Evolutionary conservation across 2,888 invertebrate genomes (phyloP).

Genomic region (Drosophila limbata): DNA sequence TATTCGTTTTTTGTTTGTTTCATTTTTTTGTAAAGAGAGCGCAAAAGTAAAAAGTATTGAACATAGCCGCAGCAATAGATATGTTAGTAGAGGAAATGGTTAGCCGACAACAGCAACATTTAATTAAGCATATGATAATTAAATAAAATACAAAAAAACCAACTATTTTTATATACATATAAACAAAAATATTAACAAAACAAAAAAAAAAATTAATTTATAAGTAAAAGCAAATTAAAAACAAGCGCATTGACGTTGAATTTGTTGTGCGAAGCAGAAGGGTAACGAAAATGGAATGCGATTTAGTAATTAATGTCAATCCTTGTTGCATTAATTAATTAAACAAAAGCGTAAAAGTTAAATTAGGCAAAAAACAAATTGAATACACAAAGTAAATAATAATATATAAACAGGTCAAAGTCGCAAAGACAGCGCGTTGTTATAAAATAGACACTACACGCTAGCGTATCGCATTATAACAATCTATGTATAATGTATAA

Average conservation of each 20-base stretch:
- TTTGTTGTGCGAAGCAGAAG: conserved; percentile 38
- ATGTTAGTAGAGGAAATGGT: conserved; percentile 63
- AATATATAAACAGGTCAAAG: conserved; percentile 29
- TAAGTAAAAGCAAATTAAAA: conserved; percentile 72
- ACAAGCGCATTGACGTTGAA: conserved; percentile 1
- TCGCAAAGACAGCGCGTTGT: conserved; percentile 50
- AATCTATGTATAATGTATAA: conserved; percentile 73
- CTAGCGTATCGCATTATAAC: conserved; percentile 62
- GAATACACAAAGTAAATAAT: conserved; percentile 28
- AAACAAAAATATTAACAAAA: conserved; percentile 29
- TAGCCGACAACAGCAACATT: conserved; percentile 76
- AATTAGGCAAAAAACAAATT: conserved; percentile 59
- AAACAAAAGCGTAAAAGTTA: conserved; percentile 34
- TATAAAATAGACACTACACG: conserved; percentile 44
- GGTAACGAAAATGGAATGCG: conserved; percentile 32
- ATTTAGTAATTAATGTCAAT: conserved; percentile 61
- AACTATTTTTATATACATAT: conserved; percentile 76
- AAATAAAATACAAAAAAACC: conserved; percentile 34
- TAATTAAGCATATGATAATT: conserved; percentile 79
- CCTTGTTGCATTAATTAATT: conserved; percentile 67
- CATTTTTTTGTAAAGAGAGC: conserved; percentile 42
- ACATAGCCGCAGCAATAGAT: conserved; percentile 50
- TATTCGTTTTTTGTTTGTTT: conserved; percentile 26
- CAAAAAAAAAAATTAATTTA: conserved; percentile 35
- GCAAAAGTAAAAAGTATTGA: conserved; percentile 61